phyloP scores from a whole-genome alignment of 2,888 invertebrate genomes.

The Neocrepidodera transversa region DNA sequence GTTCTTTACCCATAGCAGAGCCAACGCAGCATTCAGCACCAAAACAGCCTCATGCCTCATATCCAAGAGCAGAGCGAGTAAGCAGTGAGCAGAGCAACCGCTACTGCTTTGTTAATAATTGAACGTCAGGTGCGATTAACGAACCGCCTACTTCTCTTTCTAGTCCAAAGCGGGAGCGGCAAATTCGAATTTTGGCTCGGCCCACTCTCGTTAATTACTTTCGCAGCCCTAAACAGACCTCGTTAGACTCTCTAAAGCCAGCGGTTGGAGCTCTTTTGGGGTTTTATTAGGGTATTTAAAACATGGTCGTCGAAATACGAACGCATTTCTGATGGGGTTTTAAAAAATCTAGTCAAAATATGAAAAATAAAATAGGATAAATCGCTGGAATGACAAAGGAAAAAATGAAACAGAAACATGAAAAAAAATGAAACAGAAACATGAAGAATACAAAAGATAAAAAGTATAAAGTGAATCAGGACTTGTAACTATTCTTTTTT shows the following conservation, averaged over 20 bases:
- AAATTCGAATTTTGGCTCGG: slow-evolving; percentile 42
- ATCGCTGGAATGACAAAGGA: too few relatives aligned
- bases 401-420: too few relatives aligned
- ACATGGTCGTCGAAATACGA: neutral
- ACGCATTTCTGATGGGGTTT: too few relatives aligned
- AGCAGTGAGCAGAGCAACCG: neutral
- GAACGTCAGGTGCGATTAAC: slow-evolving; percentile 58
- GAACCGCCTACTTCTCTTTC: slow-evolving; percentile 46
- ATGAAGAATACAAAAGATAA: too few relatives aligned
- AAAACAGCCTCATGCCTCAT: neutral
- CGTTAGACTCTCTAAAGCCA: neutral
- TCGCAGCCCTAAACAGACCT: neutral
- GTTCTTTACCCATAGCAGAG: neutral
- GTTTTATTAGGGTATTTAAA: slow-evolving; percentile 3
- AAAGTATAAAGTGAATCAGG: too few relatives aligned
- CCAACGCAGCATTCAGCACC: neutral
- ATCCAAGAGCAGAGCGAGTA: neutral
- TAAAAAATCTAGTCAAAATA: too few relatives aligned
- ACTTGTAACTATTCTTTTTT: too few relatives aligned
- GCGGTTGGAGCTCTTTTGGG: neutral
- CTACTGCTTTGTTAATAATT: slow-evolving; percentile 59
- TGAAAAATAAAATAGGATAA: too few relatives aligned
- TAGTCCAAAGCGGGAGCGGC: slow-evolving; percentile 49
- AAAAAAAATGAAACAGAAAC: too few relatives aligned
- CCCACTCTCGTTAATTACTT: slow-evolving; percentile 12